Evolutionary conservation across 30 jellyfish, hydroid and myxozoan genomes (phyloP).

Genomic region (Sanderia malayensis): DNA sequence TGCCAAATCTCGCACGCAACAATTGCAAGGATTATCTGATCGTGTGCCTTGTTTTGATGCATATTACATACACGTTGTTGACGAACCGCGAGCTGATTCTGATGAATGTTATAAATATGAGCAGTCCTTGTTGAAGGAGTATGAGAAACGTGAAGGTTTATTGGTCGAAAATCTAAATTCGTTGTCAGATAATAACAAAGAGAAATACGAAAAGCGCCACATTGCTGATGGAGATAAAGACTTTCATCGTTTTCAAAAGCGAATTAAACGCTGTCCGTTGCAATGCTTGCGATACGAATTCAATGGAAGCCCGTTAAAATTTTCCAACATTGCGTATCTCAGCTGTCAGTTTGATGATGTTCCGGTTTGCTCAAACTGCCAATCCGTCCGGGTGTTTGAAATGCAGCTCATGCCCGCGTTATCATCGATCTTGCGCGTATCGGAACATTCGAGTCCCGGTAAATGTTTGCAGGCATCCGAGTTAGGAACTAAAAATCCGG

Average conservation of each 20-base stretch:
- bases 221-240: conserved; percentile 67
- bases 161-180: neutral
- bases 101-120: conserved; percentile 1
- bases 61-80: conserved; percentile 19
- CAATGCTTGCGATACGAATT: conserved; percentile 79
- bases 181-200: conserved; percentile 12
- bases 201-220: conserved; percentile 54
- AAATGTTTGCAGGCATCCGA: neutral
- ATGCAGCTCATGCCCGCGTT: conserved; percentile 86
- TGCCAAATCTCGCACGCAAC: neutral
- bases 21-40: neutral
- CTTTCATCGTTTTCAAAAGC: conserved; percentile 62
- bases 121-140: conserved; percentile 9
- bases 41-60: conserved; percentile 21
- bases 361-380: conserved; percentile 64
- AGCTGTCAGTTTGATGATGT: conserved; percentile 19
- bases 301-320: conserved; percentile 43
- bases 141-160: conserved; percentile 42
- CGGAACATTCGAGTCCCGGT: neutral
- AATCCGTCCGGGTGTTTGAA: conserved; percentile 66
- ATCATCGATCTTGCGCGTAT: conserved; percentile 30
- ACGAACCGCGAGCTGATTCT: conserved; percentile 10
- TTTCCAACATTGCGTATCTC: conserved; percentile 43
- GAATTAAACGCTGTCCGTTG: conserved; percentile 29
- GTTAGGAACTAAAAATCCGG: neutral